These are phyloP conservation scores for Whitmania pigra DNA, from an alignment of 1,140 invertebrate genomes.

Conservation along the genomic window DNA sequence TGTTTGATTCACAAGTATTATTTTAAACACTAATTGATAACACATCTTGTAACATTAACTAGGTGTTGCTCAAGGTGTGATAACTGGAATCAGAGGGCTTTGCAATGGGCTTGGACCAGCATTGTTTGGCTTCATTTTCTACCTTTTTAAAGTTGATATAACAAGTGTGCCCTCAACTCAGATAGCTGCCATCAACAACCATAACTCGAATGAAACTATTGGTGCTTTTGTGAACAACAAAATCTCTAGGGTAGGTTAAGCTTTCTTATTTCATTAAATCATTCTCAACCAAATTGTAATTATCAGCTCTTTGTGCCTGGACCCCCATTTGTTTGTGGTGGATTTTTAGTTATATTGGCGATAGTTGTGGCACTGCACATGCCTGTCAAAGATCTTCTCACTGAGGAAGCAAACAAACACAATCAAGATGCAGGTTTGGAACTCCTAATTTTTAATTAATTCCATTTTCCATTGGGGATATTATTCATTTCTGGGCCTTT, in stretches of 20 bases:
- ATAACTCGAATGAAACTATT: neutral
- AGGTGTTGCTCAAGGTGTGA: slow-evolving; percentile 92
- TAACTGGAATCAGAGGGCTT: slow-evolving; percentile 71
- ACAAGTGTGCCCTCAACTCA: slow-evolving; percentile 47
- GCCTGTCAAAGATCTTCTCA: slow-evolving; percentile 42
- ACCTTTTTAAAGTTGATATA: slow-evolving; percentile 96
- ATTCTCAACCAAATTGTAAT: too few species aligned
- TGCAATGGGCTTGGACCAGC: slow-evolving; percentile 88
- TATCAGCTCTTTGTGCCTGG: slow-evolving; percentile 70
- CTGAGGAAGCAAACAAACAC: too few species aligned
- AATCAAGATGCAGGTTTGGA: too few species aligned
- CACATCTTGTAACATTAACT: slow-evolving; percentile 7
- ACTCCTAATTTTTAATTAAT: too few species aligned
- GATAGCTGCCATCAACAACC: neutral
- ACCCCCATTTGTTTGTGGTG: slow-evolving; percentile 96
- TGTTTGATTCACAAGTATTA: neutral
- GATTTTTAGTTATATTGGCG: slow-evolving; percentile 85
- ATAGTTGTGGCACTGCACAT: slow-evolving; percentile 81
- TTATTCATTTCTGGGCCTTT: too few species aligned
- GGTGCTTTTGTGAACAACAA: neutral
- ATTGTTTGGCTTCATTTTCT: slow-evolving; percentile 95
- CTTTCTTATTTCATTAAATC: too few species aligned
- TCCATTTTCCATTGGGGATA: too few species aligned
- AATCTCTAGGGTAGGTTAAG: too few species aligned
- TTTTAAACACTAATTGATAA: too few species aligned